Evolutionary conservation across 2,888 invertebrate species (phyloP).

Genomic region (Beris chalybata): DNA sequence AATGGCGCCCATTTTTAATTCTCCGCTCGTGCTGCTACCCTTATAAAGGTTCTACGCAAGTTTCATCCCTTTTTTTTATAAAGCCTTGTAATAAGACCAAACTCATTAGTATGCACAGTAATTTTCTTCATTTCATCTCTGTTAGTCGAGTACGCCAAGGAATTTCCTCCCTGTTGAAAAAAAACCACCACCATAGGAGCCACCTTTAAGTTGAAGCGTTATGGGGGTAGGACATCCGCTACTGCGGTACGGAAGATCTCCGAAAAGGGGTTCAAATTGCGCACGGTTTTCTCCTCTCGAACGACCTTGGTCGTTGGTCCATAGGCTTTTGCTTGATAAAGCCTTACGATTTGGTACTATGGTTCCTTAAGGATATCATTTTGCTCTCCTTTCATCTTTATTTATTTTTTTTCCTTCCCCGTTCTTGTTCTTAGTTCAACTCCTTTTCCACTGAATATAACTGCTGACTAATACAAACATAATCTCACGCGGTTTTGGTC

Average conservation of each 20-base stretch:
- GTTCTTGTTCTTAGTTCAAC: constrained; percentile 11
- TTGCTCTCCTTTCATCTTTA: constrained; percentile 12
- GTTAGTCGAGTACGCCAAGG: constrained; percentile 25
- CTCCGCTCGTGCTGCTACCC: constrained; percentile 21
- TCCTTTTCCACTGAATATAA: constrained; percentile 4
- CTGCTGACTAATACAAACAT: too few species aligned
- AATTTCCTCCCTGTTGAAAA: constrained; percentile 7
- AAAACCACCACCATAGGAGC: constrained; percentile 11
- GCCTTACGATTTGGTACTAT: neutral
- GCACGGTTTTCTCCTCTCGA: constrained; percentile 4
- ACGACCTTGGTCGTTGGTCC: constrained; percentile 22
- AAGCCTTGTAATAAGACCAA: constrained; percentile 31
- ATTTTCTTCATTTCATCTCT: constrained; percentile 32
- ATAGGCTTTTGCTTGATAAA: neutral
- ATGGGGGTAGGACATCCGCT: constrained; percentile 10
- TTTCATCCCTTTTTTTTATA: constrained; percentile 27
- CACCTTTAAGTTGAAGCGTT: constrained; percentile 15
- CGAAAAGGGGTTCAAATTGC: constrained; percentile 22
- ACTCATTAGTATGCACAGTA: constrained; percentile 32
- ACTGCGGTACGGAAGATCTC: constrained; percentile 2
- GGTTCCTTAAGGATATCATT: constrained; percentile 12
- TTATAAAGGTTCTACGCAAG: constrained; percentile 8
- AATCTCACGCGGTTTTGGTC: too few species aligned
- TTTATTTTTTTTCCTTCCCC: neutral
- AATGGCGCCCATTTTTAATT: constrained; percentile 28